These are phyloP conservation scores for Anas platyrhynchos DNA, from an alignment of 2,113 vertebrate species.

Conservation along the genomic window DNA sequence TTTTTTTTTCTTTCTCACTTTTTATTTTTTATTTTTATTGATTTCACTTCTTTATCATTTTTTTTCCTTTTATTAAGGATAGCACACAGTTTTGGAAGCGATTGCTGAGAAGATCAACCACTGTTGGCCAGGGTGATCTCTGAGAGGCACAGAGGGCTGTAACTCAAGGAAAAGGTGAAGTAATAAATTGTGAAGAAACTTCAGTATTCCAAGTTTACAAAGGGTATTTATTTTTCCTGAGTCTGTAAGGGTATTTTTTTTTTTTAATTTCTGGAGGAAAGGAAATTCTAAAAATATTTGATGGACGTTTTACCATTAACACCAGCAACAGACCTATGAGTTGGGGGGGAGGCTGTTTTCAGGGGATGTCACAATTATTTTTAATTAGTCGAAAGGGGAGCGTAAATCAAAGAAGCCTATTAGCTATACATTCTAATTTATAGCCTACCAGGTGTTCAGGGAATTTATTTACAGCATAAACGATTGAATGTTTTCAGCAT, in stretches of 20 bases:
- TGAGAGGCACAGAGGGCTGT: conserved; percentile 55
- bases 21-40: neutral
- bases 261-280: conserved; percentile 5
- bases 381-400: conserved; percentile 58
- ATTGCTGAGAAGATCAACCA: conserved; percentile 54
- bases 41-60: neutral
- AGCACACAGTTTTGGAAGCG: conserved; percentile 42
- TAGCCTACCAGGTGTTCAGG: conserved; percentile 1
- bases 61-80: neutral
- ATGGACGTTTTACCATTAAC: conserved; percentile 54
- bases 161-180: conserved; percentile 77
- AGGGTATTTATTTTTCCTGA: conserved; percentile 64
- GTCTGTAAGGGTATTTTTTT: conserved; percentile 19
- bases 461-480: conserved; percentile 41
- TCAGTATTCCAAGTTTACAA: conserved; percentile 39
- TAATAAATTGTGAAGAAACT: conserved; percentile 54
- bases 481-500: conserved; percentile 36
- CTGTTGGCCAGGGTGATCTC: conserved; percentile 47
- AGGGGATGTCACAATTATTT: conserved; percentile 15
- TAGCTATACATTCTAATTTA: conserved; percentile 23
- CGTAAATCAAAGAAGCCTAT: conserved; percentile 38
- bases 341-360: neutral
- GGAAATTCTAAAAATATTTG: conserved; percentile 59
- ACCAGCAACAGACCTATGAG: neutral
- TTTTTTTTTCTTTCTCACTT: neutral